These are phyloP conservation scores for Gulo gulo DNA, from an alignment of 2,113 vertebrate genomes.

Conservation along the genomic window DNA sequence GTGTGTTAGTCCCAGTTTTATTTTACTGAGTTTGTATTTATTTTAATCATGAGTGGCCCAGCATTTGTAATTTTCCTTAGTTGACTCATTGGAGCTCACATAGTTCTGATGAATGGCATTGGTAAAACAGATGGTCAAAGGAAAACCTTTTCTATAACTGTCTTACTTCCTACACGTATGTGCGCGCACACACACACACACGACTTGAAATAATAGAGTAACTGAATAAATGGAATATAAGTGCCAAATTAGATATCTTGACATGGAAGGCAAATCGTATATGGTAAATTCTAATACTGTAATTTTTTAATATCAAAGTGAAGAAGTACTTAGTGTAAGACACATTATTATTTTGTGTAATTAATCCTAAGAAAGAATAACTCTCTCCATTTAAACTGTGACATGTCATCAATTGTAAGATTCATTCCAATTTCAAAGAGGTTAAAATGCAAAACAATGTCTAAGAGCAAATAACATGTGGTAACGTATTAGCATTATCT, in stretches of 20 bases:
- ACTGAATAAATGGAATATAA: neutral
- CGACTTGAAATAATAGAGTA: neutral
- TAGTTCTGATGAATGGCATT: neutral
- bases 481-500: neutral
- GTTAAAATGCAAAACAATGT: neutral
- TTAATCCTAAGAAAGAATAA: neutral
- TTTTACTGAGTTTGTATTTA: neutral
- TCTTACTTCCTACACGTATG: neutral
- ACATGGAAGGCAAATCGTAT: neutral
- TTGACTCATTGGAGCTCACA: neutral
- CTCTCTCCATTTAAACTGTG: neutral
- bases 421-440: neutral
- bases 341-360: neutral
- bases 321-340: neutral
- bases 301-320: neutral
- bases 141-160: neutral
- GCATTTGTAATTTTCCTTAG: neutral
- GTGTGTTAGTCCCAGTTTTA: neutral
- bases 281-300: neutral
- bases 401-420: neutral
- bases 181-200: neutral
- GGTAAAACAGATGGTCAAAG: neutral
- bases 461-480: neutral
- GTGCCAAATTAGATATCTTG: neutral
- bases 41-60: neutral